Conservation (phyloP, 1,140 invertebrate genomes). For the Ceratoteleas bidentatus region DNA sequence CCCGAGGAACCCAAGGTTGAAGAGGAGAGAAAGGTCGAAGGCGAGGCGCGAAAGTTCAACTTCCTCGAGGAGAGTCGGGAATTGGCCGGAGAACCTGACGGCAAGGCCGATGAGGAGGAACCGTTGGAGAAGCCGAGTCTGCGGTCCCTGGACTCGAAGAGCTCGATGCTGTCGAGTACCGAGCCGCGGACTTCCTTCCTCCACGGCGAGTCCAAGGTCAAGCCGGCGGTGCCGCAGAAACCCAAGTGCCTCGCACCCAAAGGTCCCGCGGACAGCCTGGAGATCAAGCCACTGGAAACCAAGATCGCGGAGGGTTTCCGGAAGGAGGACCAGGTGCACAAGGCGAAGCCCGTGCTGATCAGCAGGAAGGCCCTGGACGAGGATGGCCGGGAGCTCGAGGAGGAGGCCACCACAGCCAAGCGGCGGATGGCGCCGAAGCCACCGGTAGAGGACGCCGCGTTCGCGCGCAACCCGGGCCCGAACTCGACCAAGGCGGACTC, state of each 20-base stretch:
- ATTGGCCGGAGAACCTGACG: constrained; percentile 90
- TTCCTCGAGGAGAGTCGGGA: constrained; percentile 85
- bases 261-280: constrained; percentile 3
- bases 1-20: constrained; percentile 61
- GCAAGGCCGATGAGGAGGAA: constrained; percentile 89
- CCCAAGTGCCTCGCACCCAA: constrained; percentile 60
- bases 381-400: constrained; percentile 42
- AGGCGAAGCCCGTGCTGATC: constrained; percentile 39
- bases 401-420: constrained; percentile 77
- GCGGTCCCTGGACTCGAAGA: constrained; percentile 27
- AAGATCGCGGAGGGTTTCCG: background rate
- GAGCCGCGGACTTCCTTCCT: constrained; percentile 87
- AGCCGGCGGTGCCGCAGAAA: constrained; percentile 73
- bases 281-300: background rate
- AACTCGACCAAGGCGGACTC: constrained; percentile 83
- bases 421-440: constrained; percentile 85
- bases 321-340: constrained; percentile 20
- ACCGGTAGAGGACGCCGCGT: constrained; percentile 80
- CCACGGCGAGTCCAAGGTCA: constrained; percentile 81
- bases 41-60: constrained; percentile 76
- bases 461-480: constrained; percentile 83
- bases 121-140: constrained; percentile 54
- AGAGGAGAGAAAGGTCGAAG: constrained; percentile 69
- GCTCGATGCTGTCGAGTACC: constrained; percentile 63
- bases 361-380: constrained; percentile 31